Evolutionary conservation across 2,797 vertebrate species (phyloP).

Genomic region (Coranthus polyacanthus): DNA sequence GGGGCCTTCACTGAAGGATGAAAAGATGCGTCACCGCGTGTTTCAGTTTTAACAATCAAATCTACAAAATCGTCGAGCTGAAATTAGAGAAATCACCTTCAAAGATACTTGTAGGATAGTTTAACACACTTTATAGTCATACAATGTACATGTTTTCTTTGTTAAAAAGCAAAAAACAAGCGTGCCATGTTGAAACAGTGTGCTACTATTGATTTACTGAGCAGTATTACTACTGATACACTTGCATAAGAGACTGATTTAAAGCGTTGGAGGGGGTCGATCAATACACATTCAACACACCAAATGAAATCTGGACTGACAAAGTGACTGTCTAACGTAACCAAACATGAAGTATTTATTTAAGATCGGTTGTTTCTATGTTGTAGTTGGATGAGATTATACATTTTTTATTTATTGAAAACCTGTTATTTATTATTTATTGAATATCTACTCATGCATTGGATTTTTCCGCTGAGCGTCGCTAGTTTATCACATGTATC

Average conservation of each 20-base stretch:
- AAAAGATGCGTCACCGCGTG: conserved; percentile 28
- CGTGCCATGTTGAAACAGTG: conserved; percentile 51
- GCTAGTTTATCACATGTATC: conserved; percentile 50
- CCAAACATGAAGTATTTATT: conserved; percentile 68
- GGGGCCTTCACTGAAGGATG: conserved; percentile 19
- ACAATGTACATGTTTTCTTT: conserved; percentile 21
- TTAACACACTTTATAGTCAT: conserved; percentile 35
- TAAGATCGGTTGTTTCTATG: conserved; percentile 35
- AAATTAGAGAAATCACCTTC: conserved; percentile 2
- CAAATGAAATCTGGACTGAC: conserved; percentile 62
- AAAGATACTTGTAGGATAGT: conserved; percentile 24
- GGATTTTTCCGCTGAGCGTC: conserved; percentile 47
- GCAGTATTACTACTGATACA: conserved; percentile 38
- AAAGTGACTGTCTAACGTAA: conserved; percentile 45
- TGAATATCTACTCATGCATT: conserved; percentile 48
- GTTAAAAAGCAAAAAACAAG: conserved; percentile 18
- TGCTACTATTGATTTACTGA: conserved; percentile 43
- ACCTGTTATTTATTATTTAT: conserved; percentile 74
- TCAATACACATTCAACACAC: conserved; percentile 61
- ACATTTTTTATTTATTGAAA: conserved; percentile 71
- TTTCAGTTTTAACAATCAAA: conserved; percentile 38
- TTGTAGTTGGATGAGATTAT: conserved; percentile 38
- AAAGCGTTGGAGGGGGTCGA: conserved; percentile 35
- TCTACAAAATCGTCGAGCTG: conserved; percentile 30
- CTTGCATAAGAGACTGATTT: conserved; percentile 33